Evolutionary conservation across 2,888 invertebrate species (phyloP), one percentile per base, ranked within the genome.

Genomic region (Chouioia cunea): DNA sequence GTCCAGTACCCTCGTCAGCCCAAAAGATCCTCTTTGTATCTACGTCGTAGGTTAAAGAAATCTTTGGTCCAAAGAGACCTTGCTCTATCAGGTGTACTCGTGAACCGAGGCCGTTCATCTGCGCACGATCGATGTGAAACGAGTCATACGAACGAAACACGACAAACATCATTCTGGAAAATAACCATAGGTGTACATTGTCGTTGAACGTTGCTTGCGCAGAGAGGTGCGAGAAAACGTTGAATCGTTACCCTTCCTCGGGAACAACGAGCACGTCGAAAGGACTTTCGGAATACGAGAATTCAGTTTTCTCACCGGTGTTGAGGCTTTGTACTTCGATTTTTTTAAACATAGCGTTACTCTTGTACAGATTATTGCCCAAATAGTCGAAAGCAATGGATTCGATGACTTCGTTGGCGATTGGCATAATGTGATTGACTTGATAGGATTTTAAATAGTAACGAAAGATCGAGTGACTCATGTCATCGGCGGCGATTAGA

Each of bases 331-430:
- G 81, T 2, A 90, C 90, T 80, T 94, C 93, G 0, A 95, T 86
- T 0, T 89, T 88, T 64, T 88, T 88, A 14, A 89, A 88, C 0
- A 88, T 88, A 0, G 87, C 86, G 82, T 95, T 93, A 68, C 91
- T 86, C 86, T 93, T 90, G 82, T 94, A 96, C 0, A 96, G 83
- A 75, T 91, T 91, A 72, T 93, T 91, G 0, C 92, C 90, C 10
- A 90, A 86, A 76, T 90, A 88, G 86, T 95, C 95, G 76, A 89
- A 90, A 75, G 89, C 89, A 86, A 93, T 84, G 6, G 88, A 89
- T 59, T 86, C 87, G 0, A 92, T 81, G 57, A 85, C 82, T 23
- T 88, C 89, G 56, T 90, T 74, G 52, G 87, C 87, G 15, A 84
- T 78, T 1, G 83, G 79, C 0, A 88, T 79, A 2, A 90, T 76